phyloP scores from a whole-genome alignment of 2,113 vertebrate genomes.

The Nannobrachium achirus region DNA sequence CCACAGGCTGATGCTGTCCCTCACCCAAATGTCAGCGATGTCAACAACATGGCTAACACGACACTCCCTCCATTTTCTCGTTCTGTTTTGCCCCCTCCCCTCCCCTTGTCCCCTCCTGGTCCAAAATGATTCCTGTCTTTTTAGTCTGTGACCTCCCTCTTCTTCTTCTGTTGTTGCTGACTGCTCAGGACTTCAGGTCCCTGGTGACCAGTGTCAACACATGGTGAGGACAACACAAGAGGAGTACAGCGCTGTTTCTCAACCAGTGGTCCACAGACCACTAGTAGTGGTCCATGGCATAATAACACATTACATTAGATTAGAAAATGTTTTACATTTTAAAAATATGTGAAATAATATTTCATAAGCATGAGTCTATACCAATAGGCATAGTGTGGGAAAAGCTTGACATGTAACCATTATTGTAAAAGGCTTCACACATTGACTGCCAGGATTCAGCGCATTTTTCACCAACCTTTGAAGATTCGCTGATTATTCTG shows the following conservation, averaged over 20 bases:
- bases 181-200: conserved; percentile 50
- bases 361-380: too few relatives aligned
- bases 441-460: too few relatives aligned
- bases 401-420: too few relatives aligned
- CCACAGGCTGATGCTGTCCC: conserved; percentile 46
- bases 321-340: too few relatives aligned
- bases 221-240: conserved; percentile 57
- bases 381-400: too few relatives aligned
- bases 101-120: not conserved
- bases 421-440: too few relatives aligned
- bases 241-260: conserved; percentile 14
- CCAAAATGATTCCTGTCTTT: conserved; percentile 21
- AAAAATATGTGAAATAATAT: too few relatives aligned
- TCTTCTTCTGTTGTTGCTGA: conserved; percentile 37
- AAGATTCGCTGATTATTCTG: too few relatives aligned
- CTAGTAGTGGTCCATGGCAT: too few relatives aligned
- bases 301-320: too few relatives aligned
- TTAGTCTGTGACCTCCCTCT: conserved; percentile 21
- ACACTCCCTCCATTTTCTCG: conserved; percentile 17
- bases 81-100: not conserved
- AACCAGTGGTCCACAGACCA: too few relatives aligned
- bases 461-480: too few relatives aligned
- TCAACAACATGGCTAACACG: conserved; percentile 35
- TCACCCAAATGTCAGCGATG: conserved; percentile 43
- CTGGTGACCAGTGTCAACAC: conserved; percentile 57